Conservation (phyloP, 92 coral and sea anemone species). For the Plumapathes pennacea region DNA sequence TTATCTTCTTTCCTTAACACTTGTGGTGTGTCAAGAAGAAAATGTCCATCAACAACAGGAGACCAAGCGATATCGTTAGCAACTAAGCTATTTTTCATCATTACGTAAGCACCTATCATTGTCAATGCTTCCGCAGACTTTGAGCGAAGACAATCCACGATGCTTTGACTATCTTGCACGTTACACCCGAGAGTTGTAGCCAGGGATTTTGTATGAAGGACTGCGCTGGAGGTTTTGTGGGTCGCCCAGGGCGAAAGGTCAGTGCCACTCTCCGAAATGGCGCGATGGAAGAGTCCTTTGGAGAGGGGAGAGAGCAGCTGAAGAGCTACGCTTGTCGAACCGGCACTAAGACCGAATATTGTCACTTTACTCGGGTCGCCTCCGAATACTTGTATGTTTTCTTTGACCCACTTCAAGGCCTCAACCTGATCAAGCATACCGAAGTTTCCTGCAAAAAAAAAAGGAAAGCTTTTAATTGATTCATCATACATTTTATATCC, state of each 20-base stretch:
- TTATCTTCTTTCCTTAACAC: slow-evolving; percentile 3
- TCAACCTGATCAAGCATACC: slow-evolving; percentile 39
- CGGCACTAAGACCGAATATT: slow-evolving; percentile 39
- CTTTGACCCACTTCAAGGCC: slow-evolving; percentile 40
- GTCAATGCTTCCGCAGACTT: background rate
- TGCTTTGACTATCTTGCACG: background rate
- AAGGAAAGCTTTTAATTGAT: too few relatives aligned
- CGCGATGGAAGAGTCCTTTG: slow-evolving; percentile 17
- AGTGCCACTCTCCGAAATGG: slow-evolving; percentile 21
- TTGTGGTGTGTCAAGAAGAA: slow-evolving; percentile 26
- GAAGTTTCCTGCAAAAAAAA: slow-evolving; percentile 21
- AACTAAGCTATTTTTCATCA: background rate
- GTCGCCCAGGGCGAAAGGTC: slow-evolving; percentile 40
- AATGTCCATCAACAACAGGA: slow-evolving; percentile 38
- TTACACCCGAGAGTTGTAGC: slow-evolving; percentile 31
- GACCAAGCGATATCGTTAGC: slow-evolving; percentile 16
- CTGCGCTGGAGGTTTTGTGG: background rate
- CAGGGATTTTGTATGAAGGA: slow-evolving; percentile 10
- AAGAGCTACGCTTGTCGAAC: slow-evolving; percentile 16
- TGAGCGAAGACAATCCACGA: slow-evolving; percentile 18
- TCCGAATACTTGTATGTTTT: slow-evolving; percentile 24
- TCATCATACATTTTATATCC: too few relatives aligned
- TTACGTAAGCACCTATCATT: slow-evolving; percentile 2
- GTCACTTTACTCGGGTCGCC: slow-evolving; percentile 35
- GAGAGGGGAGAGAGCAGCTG: slow-evolving; percentile 34